These are phyloP conservation scores for Hartigia nigra DNA, from an alignment of 2,888 invertebrate genomes.

Conservation along the genomic window DNA sequence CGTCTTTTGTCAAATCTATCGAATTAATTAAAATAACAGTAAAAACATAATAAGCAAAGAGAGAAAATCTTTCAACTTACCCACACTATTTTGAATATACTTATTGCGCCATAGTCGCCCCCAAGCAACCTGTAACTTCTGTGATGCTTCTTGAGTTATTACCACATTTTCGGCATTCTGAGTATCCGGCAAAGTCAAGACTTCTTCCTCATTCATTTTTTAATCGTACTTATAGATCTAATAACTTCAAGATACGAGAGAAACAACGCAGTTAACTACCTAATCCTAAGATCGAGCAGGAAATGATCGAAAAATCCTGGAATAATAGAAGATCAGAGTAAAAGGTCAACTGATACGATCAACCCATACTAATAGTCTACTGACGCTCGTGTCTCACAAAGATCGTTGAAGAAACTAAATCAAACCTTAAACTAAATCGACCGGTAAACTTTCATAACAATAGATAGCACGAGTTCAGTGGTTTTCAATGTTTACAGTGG, in stretches of 20 bases:
- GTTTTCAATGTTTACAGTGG: not conserved
- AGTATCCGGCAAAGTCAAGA: slow-evolving; percentile 49
- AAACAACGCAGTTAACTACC: not conserved
- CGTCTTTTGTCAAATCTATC: slow-evolving; percentile 69
- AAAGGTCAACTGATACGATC: not conserved
- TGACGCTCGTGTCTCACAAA: not conserved
- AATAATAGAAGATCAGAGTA: not conserved
- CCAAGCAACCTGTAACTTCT: slow-evolving; percentile 34
- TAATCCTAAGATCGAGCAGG: not conserved
- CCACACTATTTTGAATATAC: not conserved
- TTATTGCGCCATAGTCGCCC: slow-evolving; percentile 46
- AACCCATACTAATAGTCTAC: not conserved
- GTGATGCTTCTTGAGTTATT: slow-evolving; percentile 41
- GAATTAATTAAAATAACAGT: slow-evolving; percentile 18
- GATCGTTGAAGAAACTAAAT: not conserved
- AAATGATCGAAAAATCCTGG: not conserved
- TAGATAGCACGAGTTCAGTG: not conserved
- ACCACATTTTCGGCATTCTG: slow-evolving; percentile 44
- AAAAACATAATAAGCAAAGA: not conserved
- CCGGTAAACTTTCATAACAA: not conserved
- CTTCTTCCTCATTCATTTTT: slow-evolving; percentile 27
- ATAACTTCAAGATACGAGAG: not conserved
- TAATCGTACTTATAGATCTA: not conserved
- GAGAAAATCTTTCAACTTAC: not conserved
- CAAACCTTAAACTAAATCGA: not conserved